Evolutionary conservation across 1,140 invertebrate species (phyloP), one percentile per base, ranked within the genome.

Genomic region (Heterodera schachtii): DNA sequence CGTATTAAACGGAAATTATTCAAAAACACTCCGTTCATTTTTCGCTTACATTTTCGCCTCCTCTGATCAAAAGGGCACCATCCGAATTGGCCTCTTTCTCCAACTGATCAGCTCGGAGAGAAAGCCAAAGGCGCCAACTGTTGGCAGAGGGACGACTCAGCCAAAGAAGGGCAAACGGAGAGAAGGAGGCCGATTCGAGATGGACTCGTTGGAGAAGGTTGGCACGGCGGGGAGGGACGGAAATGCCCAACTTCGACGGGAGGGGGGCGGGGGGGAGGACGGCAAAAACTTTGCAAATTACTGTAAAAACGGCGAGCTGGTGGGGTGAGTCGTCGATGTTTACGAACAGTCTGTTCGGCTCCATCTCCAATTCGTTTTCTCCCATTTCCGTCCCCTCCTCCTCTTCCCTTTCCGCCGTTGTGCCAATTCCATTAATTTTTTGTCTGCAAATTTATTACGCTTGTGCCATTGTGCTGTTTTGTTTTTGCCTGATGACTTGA

Each of bases 121-220:
- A 43, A 49, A 78, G 70, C 77, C 77, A 78, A 66, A 78, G 47
- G 9, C 60, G 57, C 69, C 77, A 78, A 78, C 21, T 71, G 47
- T 41, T 66, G 19, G 66, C 9, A 2, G 11, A 70, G 16, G 64
- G 60, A 52, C 60, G 44, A 46, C 47, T 78, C 13, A 78, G 66
- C 77, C 77, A 78, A 44, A 78, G 19, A 3, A 78, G 9, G 13
- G 1, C 47, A 69, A 78, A 78, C 21, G 77, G 77, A 47, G 41
- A 64, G 47, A 78, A 78, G 13, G 64, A 69, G 16, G 21, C 31
- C 21, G 77, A 70, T n/a, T 78, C 64, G 16, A 78, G 66, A 69
- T 78, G 52, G 21, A 64, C 31, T 44, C 47, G 66, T 78, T 78
- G 77, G 52, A 78, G 70, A 11, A 69, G 21, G 41, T 78, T 44